phyloP scores from a whole-genome alignment of 2,113 vertebrate genomes.

The Marmota monax region DNA sequence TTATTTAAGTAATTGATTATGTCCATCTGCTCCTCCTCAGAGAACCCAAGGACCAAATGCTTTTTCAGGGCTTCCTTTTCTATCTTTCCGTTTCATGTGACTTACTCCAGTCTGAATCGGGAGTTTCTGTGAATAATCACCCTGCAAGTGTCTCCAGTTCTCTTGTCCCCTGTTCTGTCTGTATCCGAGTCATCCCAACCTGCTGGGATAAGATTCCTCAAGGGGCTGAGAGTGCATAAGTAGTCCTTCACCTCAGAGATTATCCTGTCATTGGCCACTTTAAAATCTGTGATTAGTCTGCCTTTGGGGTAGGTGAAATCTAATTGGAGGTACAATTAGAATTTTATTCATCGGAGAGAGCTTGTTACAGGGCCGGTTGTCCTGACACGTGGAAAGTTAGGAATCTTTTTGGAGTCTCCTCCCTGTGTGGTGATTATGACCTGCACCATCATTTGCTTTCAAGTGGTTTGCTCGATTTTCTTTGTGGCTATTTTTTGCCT shows the following conservation, averaged over 20 bases:
- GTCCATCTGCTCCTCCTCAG: slow-evolving; percentile 59
- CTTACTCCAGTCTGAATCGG: slow-evolving; percentile 9
- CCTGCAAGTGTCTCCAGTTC: neutral
- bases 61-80: slow-evolving; percentile 37
- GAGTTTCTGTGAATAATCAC: slow-evolving; percentile 57
- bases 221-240: neutral
- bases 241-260: neutral
- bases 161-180: slow-evolving; percentile 43
- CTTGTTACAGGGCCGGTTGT: neutral
- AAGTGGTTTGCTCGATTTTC: neutral
- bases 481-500: neutral
- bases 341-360: slow-evolving; percentile 1
- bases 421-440: neutral
- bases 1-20: slow-evolving; percentile 75
- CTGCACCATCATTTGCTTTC: neutral
- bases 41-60: slow-evolving; percentile 28
- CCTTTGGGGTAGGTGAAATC: slow-evolving; percentile 23
- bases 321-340: neutral
- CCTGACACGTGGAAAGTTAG: neutral
- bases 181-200: neutral
- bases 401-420: neutral
- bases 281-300: slow-evolving; percentile 30
- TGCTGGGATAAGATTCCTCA: neutral
- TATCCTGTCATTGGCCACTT: neutral
- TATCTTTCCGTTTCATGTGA: neutral